phyloP scores from a whole-genome alignment of 2,113 vertebrate genomes.

The Phaethornis superciliosus region DNA sequence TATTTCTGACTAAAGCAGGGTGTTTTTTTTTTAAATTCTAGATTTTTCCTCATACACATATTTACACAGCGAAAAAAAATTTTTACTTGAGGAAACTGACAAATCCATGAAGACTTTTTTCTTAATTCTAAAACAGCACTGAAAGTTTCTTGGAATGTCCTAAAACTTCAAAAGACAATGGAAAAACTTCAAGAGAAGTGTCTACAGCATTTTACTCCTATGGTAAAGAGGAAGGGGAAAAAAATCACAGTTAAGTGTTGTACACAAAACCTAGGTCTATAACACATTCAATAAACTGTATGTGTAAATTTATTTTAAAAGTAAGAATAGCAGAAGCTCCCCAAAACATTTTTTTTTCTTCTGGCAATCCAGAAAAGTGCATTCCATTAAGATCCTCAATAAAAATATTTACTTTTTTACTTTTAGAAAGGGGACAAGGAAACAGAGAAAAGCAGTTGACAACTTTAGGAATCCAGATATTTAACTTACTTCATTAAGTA shows the following conservation, averaged over 20 bases:
- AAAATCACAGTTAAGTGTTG: background rate
- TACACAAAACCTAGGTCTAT: background rate
- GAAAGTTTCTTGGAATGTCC: background rate
- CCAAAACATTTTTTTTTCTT: background rate
- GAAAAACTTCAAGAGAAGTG: background rate
- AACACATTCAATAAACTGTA: background rate
- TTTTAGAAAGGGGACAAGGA: background rate
- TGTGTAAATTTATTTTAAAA: background rate
- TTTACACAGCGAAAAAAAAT: background rate
- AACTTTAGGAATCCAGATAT: background rate
- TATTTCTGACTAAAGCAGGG: background rate
- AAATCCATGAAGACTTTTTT: background rate
- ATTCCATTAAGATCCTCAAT: background rate
- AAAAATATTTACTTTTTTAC: background rate
- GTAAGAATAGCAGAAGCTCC: background rate
- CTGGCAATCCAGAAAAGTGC: background rate
- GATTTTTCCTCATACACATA: background rate
- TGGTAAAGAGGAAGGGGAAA: background rate
- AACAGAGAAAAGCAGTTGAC: background rate
- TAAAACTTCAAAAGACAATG: background rate
- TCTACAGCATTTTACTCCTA: background rate
- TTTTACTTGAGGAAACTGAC: background rate
- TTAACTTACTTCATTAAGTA: background rate
- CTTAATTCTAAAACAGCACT: background rate
- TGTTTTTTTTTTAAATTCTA: background rate